phyloP scores from a whole-genome alignment of 2,888 invertebrate species.

The Cheiracanthium punctorium region DNA sequence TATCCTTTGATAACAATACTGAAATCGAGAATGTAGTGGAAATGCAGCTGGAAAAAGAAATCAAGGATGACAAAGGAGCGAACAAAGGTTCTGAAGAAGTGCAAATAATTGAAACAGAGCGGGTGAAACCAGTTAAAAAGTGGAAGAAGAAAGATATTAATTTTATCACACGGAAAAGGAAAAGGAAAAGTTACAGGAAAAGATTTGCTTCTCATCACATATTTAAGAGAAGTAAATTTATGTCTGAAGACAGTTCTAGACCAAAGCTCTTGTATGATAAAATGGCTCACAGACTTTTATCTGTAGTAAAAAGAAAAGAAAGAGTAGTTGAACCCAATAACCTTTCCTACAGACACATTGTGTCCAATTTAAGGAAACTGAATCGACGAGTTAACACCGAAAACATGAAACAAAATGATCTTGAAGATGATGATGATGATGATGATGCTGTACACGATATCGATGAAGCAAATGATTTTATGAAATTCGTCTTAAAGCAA shows the following conservation, averaged over 20 bases:
- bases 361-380: neutral
- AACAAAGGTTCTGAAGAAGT: conserved; percentile 1
- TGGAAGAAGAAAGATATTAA: neutral
- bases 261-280: neutral
- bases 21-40: conserved; percentile 39
- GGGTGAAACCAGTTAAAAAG: neutral
- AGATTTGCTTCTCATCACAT: neutral
- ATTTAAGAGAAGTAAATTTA: neutral
- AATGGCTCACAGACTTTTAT: neutral
- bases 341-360: neutral
- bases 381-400: neutral
- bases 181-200: too few relatives aligned
- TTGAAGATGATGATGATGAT: too few relatives aligned
- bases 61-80: neutral
- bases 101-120: conserved; percentile 29
- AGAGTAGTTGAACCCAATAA: neutral
- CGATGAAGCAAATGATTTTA: neutral
- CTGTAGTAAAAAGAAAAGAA: neutral
- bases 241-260: neutral
- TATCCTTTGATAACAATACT: neutral
- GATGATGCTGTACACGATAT: neutral
- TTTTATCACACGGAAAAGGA: neutral
- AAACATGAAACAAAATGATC: too few relatives aligned
- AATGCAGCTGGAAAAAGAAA: conserved; percentile 38
- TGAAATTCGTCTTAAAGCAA: neutral